Percentiles rank a stretch among this genome's conserved stretches.
These are phyloP conservation scores for Ligdia adustata DNA, from an alignment of 2,888 invertebrate genomes.

Conservation along the genomic window DNA sequence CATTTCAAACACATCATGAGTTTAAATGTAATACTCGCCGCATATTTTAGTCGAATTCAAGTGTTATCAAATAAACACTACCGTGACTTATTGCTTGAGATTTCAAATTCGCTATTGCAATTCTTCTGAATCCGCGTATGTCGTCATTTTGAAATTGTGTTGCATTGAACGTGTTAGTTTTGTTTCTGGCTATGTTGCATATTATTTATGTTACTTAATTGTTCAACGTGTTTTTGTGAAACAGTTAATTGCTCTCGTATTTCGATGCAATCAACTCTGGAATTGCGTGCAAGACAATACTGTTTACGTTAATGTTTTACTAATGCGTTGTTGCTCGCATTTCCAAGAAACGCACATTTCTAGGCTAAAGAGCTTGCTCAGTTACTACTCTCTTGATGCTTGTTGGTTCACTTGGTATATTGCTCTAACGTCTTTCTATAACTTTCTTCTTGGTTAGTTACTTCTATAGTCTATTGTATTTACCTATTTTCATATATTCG, in stretches of 20 bases:
- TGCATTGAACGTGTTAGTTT: constrained; percentile 19
- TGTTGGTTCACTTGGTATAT: no score
- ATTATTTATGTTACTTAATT: constrained; percentile 27
- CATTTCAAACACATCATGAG: no score
- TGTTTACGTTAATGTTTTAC: constrained; percentile 1
- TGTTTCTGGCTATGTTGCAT: constrained; percentile 19
- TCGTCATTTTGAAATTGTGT: constrained; percentile 19
- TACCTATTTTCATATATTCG: no score
- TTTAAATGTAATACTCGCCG: no score
- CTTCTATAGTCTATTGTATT: no score
- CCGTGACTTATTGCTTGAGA: constrained; percentile 27
- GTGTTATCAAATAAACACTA: constrained; percentile 22
- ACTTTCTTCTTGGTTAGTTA: no score
- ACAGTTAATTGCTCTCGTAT: constrained; percentile 8
- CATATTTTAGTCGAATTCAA: constrained; percentile 18
- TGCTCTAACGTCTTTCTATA: no score
- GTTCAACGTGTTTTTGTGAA: constrained; percentile 17
- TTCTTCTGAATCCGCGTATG: constrained; percentile 18
- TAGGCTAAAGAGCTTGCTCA: constrained; percentile 11
- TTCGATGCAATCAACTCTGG: background rate
- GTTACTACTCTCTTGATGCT: background rate
- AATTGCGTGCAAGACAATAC: constrained; percentile 1
- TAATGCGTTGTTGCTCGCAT: constrained; percentile 5
- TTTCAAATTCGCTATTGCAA: constrained; percentile 21
- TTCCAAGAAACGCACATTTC: constrained; percentile 11